Evolutionary conservation across 2,113 vertebrate species (phyloP).

Genomic region (Nothocercus julius): DNA sequence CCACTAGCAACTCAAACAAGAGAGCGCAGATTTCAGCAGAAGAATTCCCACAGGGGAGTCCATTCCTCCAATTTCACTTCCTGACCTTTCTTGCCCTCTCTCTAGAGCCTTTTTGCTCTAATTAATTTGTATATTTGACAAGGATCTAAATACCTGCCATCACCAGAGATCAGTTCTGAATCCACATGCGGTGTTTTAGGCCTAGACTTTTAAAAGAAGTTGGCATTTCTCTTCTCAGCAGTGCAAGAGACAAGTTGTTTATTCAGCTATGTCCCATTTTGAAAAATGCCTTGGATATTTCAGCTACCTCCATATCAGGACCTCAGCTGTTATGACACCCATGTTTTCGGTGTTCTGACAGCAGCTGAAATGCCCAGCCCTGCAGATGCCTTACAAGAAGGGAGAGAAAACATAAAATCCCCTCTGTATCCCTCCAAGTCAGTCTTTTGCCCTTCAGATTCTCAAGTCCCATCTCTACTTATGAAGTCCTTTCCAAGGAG

Average conservation of each 20-base stretch:
- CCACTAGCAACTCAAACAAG: background rate
- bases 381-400: background rate
- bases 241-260: background rate
- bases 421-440: background rate
- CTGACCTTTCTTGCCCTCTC: background rate
- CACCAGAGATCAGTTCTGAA: background rate
- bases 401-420: background rate
- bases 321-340: background rate
- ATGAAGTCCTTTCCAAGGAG: background rate
- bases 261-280: background rate
- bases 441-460: background rate
- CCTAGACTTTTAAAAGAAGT: background rate
- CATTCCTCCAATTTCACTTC: background rate
- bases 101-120: background rate
- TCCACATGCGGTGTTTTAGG: background rate
- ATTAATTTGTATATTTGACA: background rate
- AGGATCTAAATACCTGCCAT: background rate
- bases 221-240: background rate
- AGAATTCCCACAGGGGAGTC: background rate
- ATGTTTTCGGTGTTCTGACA: background rate
- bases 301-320: background rate
- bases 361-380: background rate
- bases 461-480: too few species aligned
- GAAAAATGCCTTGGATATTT: background rate
- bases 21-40: background rate